phyloP scores from a whole-genome alignment of 92 coral and sea anemone species.

The Paragorgia papillata region DNA sequence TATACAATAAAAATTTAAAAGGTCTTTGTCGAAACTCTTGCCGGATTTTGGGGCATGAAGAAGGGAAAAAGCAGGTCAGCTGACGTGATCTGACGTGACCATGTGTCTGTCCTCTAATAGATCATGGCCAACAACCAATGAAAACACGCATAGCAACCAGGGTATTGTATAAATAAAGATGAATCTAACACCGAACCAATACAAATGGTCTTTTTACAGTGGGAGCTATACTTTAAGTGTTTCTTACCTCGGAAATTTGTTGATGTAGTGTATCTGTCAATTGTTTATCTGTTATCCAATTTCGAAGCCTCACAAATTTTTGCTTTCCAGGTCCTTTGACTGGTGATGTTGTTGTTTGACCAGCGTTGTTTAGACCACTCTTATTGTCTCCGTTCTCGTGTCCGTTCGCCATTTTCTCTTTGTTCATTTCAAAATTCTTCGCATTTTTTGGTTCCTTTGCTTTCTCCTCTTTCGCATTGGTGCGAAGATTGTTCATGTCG shows the following conservation, averaged over 20 bases:
- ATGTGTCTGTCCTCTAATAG: too few species aligned
- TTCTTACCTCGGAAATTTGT: constrained; percentile 29
- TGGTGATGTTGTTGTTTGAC: not conserved
- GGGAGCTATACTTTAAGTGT: too few species aligned
- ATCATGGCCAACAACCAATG: too few species aligned
- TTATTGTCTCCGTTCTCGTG: not conserved
- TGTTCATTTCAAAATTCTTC: not conserved
- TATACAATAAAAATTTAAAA: too few species aligned
- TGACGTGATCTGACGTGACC: too few species aligned
- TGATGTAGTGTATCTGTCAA: constrained; percentile 88
- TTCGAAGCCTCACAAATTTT: constrained; percentile 73
- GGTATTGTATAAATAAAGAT: too few species aligned
- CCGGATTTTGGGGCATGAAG: too few species aligned
- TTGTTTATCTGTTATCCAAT: constrained; percentile 73
- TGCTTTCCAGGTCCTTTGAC: constrained; percentile 41
- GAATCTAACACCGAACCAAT: too few species aligned
- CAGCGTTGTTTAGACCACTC: not conserved
- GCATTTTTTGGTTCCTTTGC: not conserved
- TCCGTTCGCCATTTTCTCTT: constrained; percentile 21
- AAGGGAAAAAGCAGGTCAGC: too few species aligned
- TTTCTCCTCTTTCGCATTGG: not conserved
- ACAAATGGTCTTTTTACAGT: too few species aligned
- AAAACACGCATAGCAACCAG: too few species aligned
- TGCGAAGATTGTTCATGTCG: not conserved
- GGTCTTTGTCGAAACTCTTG: too few species aligned